These are phyloP conservation scores for Doris montereyensis DNA, from an alignment of 2,888 invertebrate species.

Conservation along the genomic window DNA sequence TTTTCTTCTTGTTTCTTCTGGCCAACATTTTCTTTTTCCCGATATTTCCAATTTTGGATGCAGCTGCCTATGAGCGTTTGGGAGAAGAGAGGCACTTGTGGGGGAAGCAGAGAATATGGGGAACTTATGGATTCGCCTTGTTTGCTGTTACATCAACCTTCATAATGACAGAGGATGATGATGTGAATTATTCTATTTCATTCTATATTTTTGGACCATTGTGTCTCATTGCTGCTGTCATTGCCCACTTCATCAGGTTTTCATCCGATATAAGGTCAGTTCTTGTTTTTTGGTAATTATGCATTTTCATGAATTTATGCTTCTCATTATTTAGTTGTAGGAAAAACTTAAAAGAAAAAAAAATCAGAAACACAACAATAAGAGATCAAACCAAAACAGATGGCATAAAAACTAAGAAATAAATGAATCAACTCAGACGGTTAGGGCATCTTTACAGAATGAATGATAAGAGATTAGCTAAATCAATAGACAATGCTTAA, in stretches of 20 bases:
- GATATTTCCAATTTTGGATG: slow-evolving; percentile 91
- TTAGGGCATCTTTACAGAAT: no score
- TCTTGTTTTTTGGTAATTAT: no score
- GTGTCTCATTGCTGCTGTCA: slow-evolving; percentile 81
- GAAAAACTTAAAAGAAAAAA: no score
- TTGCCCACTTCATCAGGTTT: slow-evolving; percentile 75
- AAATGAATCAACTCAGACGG: no score
- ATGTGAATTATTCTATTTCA: slow-evolving; percentile 54
- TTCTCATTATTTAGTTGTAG: no score
- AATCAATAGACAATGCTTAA: no score
- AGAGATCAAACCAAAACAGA: no score
- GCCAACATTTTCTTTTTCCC: slow-evolving; percentile 87
- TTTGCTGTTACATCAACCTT: slow-evolving; percentile 66
- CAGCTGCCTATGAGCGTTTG: slow-evolving; percentile 88
- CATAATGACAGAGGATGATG: slow-evolving; percentile 52
- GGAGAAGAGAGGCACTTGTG: slow-evolving; percentile 85
- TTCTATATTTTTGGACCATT: slow-evolving; percentile 76
- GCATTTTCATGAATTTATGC: no score
- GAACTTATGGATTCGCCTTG: slow-evolving; percentile 86
- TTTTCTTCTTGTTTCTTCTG: slow-evolving; percentile 85
- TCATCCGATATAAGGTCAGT: slow-evolving; percentile 49
- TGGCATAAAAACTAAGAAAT: no score
- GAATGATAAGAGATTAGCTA: no score
- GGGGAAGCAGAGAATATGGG: slow-evolving; percentile 90
- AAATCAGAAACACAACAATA: no score